Conservation (phyloP, 2,797 vertebrate genomes). For the Ptychobarbus kaznakovi region DNA sequence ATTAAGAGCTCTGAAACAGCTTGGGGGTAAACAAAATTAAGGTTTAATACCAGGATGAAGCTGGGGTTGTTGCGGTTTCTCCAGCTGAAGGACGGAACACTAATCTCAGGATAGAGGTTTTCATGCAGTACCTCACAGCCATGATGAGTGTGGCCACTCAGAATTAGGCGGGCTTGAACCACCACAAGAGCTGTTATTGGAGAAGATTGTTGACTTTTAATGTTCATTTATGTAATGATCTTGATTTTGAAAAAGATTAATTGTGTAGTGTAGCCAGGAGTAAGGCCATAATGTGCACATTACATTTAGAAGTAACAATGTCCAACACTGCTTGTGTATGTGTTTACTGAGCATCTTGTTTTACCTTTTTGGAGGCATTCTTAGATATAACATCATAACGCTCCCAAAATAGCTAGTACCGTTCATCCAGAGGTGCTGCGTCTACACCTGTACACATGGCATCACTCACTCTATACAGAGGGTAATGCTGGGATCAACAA, state of each 20-base stretch:
- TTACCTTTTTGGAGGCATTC: conserved; percentile 88
- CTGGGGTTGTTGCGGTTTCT: no score
- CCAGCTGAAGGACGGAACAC: no score
- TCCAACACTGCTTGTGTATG: neutral
- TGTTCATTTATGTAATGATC: neutral
- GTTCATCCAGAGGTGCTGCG: conserved; percentile 83
- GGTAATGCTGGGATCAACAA: conserved; percentile 85
- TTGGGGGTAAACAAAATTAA: no score
- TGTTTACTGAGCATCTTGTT: conserved; percentile 44
- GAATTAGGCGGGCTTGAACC: conserved; percentile 92
- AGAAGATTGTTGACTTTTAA: conserved; percentile 1
- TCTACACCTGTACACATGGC: conserved; percentile 87
- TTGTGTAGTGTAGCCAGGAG: neutral
- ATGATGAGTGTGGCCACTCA: conserved; percentile 78
- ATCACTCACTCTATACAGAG: conserved; percentile 89
- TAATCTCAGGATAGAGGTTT: no score
- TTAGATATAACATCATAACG: conserved; percentile 91
- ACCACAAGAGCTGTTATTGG: conserved; percentile 87
- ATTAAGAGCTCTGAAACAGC: no score
- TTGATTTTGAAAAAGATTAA: neutral
- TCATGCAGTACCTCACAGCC: no score
- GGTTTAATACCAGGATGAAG: no score
- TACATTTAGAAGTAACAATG: neutral
- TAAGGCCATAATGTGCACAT: neutral
- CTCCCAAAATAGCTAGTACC: conserved; percentile 84